phyloP scores from a whole-genome alignment of 2,888 invertebrate species.

The Petrophora chlorosata region DNA sequence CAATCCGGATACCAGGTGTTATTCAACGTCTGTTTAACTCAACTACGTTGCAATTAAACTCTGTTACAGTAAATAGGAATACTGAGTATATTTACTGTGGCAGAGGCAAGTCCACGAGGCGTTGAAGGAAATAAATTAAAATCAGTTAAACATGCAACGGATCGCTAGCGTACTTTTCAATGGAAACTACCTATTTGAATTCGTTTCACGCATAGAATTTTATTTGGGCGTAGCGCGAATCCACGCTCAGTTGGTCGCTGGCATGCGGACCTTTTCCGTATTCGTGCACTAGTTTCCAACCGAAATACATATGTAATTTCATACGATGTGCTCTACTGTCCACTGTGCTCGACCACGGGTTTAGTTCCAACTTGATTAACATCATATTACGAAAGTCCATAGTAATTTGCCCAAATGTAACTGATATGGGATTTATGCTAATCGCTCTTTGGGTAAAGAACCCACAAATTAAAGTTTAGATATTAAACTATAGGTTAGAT shows the following conservation, averaged over 20 bases:
- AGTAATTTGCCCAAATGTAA: slow-evolving; percentile 30
- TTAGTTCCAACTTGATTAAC: slow-evolving; percentile 33
- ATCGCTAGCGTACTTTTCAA: slow-evolving; percentile 35
- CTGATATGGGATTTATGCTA: slow-evolving; percentile 19
- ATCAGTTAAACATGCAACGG: slow-evolving; percentile 49
- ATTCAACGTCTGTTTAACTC: slow-evolving; percentile 34
- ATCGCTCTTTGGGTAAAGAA: too few relatives aligned
- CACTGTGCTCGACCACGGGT: slow-evolving; percentile 24
- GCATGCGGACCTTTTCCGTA: slow-evolving; percentile 60
- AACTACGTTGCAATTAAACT: slow-evolving; percentile 31
- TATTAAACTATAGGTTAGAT: too few relatives aligned
- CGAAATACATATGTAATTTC: slow-evolving; percentile 45
- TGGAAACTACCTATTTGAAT: slow-evolving; percentile 45
- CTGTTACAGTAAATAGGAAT: slow-evolving; percentile 32
- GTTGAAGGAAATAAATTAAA: slow-evolving; percentile 46
- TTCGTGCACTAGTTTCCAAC: slow-evolving; percentile 57
- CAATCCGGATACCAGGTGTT: slow-evolving; percentile 37
- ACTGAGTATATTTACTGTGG: slow-evolving; percentile 24
- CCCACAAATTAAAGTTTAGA: too few relatives aligned
- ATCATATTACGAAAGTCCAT: slow-evolving; percentile 35
- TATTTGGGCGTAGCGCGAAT: slow-evolving; percentile 48
- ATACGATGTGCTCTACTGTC: slow-evolving; percentile 34
- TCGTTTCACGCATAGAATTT: slow-evolving; percentile 48
- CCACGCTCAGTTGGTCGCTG: slow-evolving; percentile 52
- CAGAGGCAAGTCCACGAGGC: slow-evolving; percentile 26